Base-by-base conservation (phyloP, 2,113 vertebrate genomes). In the Epinephelus fuscoguttatus region DNA sequence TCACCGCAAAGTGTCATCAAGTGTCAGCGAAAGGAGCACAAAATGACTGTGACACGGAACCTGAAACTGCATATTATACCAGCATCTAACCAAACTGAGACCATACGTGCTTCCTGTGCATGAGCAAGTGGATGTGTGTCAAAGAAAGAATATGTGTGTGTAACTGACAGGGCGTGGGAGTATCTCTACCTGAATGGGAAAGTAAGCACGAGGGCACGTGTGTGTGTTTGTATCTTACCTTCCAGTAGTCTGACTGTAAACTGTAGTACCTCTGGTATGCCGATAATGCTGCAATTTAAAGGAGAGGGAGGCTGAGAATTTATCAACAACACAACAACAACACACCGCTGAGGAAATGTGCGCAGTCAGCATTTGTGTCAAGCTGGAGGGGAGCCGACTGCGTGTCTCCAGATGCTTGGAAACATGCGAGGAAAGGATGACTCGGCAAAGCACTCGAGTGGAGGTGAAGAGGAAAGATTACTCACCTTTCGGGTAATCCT, bases 211-310 rank as follows among this genome's bases (percentile, higher is more conserved):
- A 1, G 7, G 53, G 4, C 63, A 62, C 13, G 45, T 60, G n/a
- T 61, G 74, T 50, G 68, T 62, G 45, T 15, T 12, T n/a, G 2
- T 55, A 5, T 92, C 96, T 96, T 90, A 99, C 98, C 98, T 99
- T 99, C 98, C 98, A 99, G 97, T 99, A 99, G 96, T 99, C 98
- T 95, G 98, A 97, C 92, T 99, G 98, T 98, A 99, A 99, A 98
- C 97, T 99, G 97, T 99, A 99, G 98, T 99, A 99, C 97, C 98
- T 99, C 98, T 99, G 98, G 98, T 99, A 99, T 96, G 98, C 98
- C 96, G 98, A 99, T 97, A 99, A 98, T 97, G 98, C 98, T 99
- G 95, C 59, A 93, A 92, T 62, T 78, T 9, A 79, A 61, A 57
- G 68, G 6, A 67, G 30, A 70, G 21, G 42, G 14, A 72, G 47